Conservation (phyloP, 2,888 invertebrate genomes). For the Meghimatium bilineatum region DNA sequence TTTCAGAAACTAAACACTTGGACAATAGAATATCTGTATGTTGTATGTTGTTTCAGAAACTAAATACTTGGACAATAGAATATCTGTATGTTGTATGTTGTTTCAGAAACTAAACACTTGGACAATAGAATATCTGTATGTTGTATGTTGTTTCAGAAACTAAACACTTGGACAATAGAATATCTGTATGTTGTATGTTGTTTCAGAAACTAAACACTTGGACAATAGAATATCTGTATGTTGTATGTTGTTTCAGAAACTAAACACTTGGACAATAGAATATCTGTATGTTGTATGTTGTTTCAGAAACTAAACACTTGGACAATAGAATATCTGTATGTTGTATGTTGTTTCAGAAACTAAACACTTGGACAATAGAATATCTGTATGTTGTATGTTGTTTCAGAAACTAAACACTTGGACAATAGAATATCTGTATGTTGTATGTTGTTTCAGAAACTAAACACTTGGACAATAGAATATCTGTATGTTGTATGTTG, state of each 20-base stretch:
- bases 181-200: constrained; percentile 84
- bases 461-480: constrained; percentile 86
- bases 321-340: constrained; percentile 85
- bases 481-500: constrained; percentile 84
- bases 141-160: too few relatives aligned
- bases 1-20: constrained; percentile 86
- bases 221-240: constrained; percentile 85
- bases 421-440: constrained; percentile 85
- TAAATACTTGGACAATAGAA: constrained; percentile 86
- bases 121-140: constrained; percentile 85
- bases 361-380: constrained; percentile 86
- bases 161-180: constrained; percentile 86
- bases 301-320: constrained; percentile 86
- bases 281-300: constrained; percentile 84
- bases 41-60: too few relatives aligned
- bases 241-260: too few relatives aligned
- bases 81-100: constrained; percentile 84
- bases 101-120: constrained; percentile 86
- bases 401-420: constrained; percentile 86
- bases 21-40: constrained; percentile 85
- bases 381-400: constrained; percentile 84
- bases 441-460: too few relatives aligned
- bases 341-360: too few relatives aligned
- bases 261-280: constrained; percentile 86
- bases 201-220: constrained; percentile 86